Conservation (phyloP, 2,113 vertebrate genomes). For the Callaeas wilsoni region DNA sequence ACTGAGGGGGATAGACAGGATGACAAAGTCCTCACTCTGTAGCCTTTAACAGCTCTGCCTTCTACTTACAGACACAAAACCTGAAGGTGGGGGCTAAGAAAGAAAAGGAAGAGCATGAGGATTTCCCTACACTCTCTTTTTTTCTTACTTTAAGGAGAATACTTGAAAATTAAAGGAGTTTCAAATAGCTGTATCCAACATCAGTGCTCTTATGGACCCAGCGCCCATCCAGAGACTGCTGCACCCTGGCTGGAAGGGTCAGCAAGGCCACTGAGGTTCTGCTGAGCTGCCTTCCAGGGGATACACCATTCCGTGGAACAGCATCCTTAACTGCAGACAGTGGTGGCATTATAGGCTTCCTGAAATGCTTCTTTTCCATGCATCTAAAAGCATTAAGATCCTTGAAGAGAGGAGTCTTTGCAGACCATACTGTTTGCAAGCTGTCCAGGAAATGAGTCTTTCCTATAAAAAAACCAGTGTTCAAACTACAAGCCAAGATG, state of each 20-base stretch:
- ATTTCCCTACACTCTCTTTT: background rate
- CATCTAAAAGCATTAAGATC: background rate
- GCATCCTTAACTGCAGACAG: background rate
- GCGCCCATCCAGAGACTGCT: background rate
- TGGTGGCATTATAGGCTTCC: background rate
- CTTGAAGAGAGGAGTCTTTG: background rate
- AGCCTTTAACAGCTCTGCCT: background rate
- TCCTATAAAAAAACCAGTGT: background rate
- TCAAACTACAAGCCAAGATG: background rate
- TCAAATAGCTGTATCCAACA: background rate
- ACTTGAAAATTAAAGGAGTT: background rate
- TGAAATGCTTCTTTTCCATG: background rate
- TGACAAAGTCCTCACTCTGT: background rate
- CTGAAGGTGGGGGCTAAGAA: background rate
- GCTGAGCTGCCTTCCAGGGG: background rate
- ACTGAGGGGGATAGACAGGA: background rate
- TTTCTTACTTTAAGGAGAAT: background rate
- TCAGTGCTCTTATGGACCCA: background rate
- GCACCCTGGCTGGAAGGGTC: background rate
- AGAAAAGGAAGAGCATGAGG: background rate
- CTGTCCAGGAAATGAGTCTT: constrained; percentile 43
- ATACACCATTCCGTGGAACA: background rate
- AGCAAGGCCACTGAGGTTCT: background rate
- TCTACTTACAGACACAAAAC: background rate
- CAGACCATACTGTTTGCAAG: constrained; percentile 20